Conservation (phyloP, 2,797 vertebrate genomes). For the Knipowitschia caucasica region DNA sequence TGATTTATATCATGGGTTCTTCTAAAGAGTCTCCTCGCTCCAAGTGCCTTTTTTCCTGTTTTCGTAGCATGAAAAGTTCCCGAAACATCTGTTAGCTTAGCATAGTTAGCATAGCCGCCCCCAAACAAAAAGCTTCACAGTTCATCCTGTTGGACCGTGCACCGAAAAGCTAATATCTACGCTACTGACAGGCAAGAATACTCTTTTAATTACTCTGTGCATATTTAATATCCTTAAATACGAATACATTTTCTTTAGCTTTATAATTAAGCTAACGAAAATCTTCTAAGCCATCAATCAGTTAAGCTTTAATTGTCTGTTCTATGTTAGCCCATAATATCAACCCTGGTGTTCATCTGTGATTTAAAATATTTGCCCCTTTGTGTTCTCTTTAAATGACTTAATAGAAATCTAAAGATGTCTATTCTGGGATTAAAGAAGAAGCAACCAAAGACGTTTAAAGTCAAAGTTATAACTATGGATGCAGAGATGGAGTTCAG, state of each 20-base stretch:
- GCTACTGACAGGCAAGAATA: conserved; percentile 42
- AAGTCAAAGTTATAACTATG: conserved; percentile 91
- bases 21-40: conserved; percentile 34
- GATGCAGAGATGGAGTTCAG: conserved; percentile 94
- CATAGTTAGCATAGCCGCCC: conserved; percentile 52
- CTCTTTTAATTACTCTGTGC: neutral
- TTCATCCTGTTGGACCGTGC: conserved; percentile 29
- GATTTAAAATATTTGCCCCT: neutral
- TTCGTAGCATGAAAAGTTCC: conserved; percentile 45
- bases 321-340: too few relatives aligned
- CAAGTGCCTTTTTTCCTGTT: conserved; percentile 48
- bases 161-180: conserved; percentile 26
- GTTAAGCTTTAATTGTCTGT: too few relatives aligned
- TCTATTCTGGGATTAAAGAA: conserved; percentile 90
- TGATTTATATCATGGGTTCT: conserved; percentile 45
- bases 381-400: neutral
- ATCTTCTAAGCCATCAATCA: too few relatives aligned
- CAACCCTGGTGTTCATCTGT: neutral
- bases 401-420: conserved; percentile 68
- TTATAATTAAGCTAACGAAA: too few relatives aligned
- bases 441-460: conserved; percentile 92
- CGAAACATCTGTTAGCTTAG: conserved; percentile 57
- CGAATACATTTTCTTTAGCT: too few relatives aligned
- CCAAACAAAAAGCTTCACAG: conserved; percentile 24
- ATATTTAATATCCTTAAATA: too few relatives aligned